Base-by-base conservation (phyloP, 2,797 vertebrate genomes). In the Anomalospiza imberbis region DNA sequence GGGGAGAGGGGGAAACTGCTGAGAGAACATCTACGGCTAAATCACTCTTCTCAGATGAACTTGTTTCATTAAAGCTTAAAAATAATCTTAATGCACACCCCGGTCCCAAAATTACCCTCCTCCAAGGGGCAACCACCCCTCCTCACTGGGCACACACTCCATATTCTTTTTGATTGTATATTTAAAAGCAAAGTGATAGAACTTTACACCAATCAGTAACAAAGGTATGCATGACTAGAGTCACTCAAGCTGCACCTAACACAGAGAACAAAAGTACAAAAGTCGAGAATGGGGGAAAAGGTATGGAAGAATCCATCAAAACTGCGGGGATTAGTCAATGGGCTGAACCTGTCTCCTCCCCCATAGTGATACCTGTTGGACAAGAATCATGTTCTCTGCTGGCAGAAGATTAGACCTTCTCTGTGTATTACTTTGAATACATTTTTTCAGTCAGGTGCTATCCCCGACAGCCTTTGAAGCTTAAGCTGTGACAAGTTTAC, bases 351-450 rank as follows among this genome's bases (percentile, higher is more conserved):
- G 17, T 45, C 47, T 61, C 44, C 13, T 61, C 17, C 7, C 14
- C 9, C 22, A 17, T 7, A 36, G 32, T 22, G 32, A 51, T 0
- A 0, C 38, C 15, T 45, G 2, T 19, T 38, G 40, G 51, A 40
- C 54, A 62, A 47, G 18, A 62, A 48, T 25, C 29, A 19, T n/a
- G 5, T 16, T 47, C 29, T 47, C 10, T 29, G 40, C 10, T 5
- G 15, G 10, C 28, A 11, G 19, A 38, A 4, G 13, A 40, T 40
- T 63, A 20, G 25, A 48, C 24, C 10, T 55, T 63, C 19, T 38
- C 57, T 38, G 9, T 62, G 18, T 7, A 15, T n/a, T n/a, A 6
- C 8, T 63, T 40, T 24, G 42, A 34, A 28, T 13, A 19, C 19
- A 40, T 32, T 63, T 72, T 45, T 18, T 13, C 29, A 22, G 17